phyloP scores from a whole-genome alignment of 2,797 vertebrate species.

The Crenichthys baileyi region DNA sequence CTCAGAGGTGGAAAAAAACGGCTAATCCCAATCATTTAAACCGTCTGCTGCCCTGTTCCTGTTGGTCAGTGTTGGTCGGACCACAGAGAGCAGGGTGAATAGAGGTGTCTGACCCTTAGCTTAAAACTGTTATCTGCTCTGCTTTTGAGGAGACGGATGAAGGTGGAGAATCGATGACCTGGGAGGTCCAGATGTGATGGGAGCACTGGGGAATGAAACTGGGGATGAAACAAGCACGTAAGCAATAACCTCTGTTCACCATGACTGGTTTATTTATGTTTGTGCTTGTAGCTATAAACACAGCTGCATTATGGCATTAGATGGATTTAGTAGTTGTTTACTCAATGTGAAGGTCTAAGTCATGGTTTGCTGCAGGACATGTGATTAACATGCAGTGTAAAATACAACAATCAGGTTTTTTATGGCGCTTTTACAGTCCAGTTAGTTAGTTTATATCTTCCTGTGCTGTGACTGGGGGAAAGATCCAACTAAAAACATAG shows the following conservation, averaged over 20 bases:
- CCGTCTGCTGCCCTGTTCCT: not conserved
- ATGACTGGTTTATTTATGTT: not conserved
- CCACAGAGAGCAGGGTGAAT: not conserved
- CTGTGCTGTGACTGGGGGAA: not conserved
- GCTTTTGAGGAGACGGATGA: constrained; percentile 8
- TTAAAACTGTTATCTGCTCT: constrained; percentile 3
- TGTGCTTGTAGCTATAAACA: too few species aligned
- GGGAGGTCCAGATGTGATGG: constrained; percentile 47
- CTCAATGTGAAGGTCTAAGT: constrained; percentile 15
- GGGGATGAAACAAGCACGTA: constrained; percentile 55
- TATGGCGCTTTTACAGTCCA: not conserved
- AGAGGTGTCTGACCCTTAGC: not conserved
- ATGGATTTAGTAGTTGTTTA: constrained; percentile 35
- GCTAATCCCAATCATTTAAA: constrained; percentile 9
- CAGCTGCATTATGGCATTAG: not conserved
- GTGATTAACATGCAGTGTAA: constrained; percentile 30
- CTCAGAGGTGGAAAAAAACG: constrained; percentile 8
- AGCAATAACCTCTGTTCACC: constrained; percentile 25
- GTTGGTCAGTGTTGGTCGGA: not conserved
- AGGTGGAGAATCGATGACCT: constrained; percentile 16
- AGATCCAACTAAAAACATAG: constrained; percentile 5
- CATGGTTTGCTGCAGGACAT: constrained; percentile 35
- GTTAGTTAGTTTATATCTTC: not conserved
- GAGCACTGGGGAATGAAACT: constrained; percentile 15
- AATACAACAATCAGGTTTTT: constrained; percentile 8